A percentile compares a stretch with the other conserved stretches of the same genome.
Evolutionary conservation across 2,113 vertebrate genomes (phyloP).

Genomic region (Oreotrochilus melanogaster): DNA sequence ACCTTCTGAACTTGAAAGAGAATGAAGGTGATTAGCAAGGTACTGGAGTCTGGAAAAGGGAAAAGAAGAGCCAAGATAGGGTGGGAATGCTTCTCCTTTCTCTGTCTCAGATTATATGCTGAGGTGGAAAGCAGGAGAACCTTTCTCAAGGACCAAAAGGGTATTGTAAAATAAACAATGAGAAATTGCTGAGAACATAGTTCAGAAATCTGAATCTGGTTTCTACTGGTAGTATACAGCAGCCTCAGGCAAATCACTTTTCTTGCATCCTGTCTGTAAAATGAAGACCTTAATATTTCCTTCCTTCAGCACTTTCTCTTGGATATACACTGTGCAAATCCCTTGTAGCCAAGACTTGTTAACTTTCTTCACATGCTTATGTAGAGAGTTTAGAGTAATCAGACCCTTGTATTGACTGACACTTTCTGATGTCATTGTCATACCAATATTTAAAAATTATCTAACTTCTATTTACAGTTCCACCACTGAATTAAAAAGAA

Average conservation of each 20-base stretch:
- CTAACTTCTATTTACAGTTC: background rate
- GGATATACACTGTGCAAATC: background rate
- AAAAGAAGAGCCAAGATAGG: background rate
- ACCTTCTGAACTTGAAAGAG: background rate
- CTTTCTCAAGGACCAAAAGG: background rate
- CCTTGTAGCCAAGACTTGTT: background rate
- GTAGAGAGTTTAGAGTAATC: background rate
- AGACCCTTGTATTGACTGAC: background rate
- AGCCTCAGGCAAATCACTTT: background rate
- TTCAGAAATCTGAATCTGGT: background rate
- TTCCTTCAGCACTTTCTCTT: background rate
- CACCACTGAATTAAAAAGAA: background rate
- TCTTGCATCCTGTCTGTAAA: background rate
- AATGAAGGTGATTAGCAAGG: background rate
- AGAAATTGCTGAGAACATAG: background rate
- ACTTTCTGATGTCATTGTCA: background rate
- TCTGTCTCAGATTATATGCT: background rate
- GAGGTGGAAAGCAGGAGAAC: background rate
- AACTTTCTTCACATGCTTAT: background rate
- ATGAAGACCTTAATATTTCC: background rate
- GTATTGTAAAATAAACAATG: background rate
- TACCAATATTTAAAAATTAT: background rate
- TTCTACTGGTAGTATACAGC: background rate
- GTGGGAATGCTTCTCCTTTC: background rate
- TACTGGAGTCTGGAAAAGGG: background rate